Percentiles rank a stretch among this genome's conserved stretches.
Conservation (phyloP, 2,797 vertebrate species). For the Sparus aurata region DNA sequence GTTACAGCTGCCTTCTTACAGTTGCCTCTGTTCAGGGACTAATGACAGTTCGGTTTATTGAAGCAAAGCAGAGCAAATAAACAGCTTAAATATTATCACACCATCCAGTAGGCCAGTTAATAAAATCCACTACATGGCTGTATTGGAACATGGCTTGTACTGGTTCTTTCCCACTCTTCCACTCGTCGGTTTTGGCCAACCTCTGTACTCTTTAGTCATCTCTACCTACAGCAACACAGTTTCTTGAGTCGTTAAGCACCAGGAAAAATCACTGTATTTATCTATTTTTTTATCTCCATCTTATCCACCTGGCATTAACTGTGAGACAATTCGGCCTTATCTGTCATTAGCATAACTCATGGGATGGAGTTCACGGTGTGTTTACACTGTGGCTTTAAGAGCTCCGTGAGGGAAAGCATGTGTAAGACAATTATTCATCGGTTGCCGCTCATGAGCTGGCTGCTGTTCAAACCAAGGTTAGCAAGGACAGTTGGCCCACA, state of each 20-base stretch:
- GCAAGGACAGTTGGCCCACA: slow-evolving; percentile 29
- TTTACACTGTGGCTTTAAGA: slow-evolving; percentile 71
- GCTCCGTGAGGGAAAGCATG: slow-evolving; percentile 62
- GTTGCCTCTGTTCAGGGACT: slow-evolving; percentile 53
- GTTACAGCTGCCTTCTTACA: slow-evolving; percentile 56
- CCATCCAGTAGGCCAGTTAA: slow-evolving; percentile 40
- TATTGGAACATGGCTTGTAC: slow-evolving; percentile 14
- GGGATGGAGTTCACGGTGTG: slow-evolving; percentile 60
- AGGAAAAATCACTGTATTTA: slow-evolving; percentile 47
- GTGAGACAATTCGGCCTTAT: slow-evolving; percentile 67
- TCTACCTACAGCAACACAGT: slow-evolving; percentile 22
- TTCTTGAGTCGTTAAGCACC: slow-evolving; percentile 3
- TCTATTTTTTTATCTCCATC: slow-evolving; percentile 55
- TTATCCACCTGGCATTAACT: slow-evolving; percentile 75
- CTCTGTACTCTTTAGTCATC: slow-evolving; percentile 32
- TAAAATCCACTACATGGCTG: slow-evolving; percentile 29
- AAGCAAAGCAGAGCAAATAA: slow-evolving; percentile 66
- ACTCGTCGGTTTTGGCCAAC: slow-evolving; percentile 27
- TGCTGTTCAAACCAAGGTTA: slow-evolving; percentile 62
- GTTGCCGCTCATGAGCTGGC: slow-evolving; percentile 60
- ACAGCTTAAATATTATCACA: slow-evolving; percentile 43
- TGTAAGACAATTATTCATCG: slow-evolving; percentile 75
- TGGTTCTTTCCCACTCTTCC: slow-evolving; percentile 22
- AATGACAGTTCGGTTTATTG: slow-evolving; percentile 59
- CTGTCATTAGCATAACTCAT: slow-evolving; percentile 78